Conservation (phyloP, 2,113 vertebrate species). For the Eurystomus gularis region DNA sequence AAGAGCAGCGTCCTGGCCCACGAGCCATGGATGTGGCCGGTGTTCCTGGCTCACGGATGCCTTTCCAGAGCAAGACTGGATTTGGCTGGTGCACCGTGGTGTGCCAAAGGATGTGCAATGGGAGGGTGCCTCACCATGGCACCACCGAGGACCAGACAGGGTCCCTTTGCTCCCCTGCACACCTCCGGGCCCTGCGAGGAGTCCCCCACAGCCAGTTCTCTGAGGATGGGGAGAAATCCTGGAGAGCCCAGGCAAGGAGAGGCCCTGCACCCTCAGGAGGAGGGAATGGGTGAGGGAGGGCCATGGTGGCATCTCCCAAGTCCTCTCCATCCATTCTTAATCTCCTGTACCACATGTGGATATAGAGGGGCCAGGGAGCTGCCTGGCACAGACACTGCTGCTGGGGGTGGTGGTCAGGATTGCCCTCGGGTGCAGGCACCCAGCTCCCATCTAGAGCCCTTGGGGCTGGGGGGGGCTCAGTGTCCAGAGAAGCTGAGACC, state of each 20-base stretch:
- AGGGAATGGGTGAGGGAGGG: neutral
- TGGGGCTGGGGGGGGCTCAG: accelerated
- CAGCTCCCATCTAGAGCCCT: neutral
- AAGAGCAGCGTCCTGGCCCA: too few species aligned
- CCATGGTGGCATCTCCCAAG: accelerated
- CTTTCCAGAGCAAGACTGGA: neutral
- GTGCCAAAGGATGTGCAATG: neutral
- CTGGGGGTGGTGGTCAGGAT: accelerated
- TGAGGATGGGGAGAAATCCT: neutral
- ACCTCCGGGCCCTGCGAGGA: neutral
- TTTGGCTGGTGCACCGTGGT: neutral
- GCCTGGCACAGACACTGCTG: neutral
- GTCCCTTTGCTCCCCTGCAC: neutral
- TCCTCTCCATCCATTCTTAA: accelerated
- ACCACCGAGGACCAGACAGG: neutral
- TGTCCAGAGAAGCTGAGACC: neutral
- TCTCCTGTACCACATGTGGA: accelerated
- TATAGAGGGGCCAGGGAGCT: neutral
- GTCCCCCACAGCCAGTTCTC: neutral
- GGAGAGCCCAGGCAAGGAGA: neutral
- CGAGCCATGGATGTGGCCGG: neutral
- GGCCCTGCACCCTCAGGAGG: neutral
- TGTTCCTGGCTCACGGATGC: neutral
- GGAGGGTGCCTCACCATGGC: too few species aligned
- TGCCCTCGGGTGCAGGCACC: accelerated